Base-by-base conservation (phyloP, 1,140 invertebrate genomes). In the Gonatopus flavifemur region DNA sequence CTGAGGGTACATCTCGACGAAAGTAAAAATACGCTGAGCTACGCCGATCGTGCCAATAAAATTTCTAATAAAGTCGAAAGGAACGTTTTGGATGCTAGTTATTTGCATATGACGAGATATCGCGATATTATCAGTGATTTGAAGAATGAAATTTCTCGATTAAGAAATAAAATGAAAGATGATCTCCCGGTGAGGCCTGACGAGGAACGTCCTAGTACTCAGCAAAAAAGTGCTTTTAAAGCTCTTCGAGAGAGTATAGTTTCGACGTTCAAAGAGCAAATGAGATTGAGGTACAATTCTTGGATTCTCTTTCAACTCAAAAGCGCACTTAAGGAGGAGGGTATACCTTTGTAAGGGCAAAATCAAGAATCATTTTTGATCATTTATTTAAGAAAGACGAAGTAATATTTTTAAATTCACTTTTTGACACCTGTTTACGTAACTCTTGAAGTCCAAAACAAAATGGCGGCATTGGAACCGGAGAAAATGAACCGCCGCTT, bases 31-130 rank as follows among this genome's bases (percentile, higher is more conserved):
- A 98, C 96, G 0, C 74, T 98, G 3, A 86, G 93, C 33, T 98
- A 98, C 75, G 95, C 95, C 4, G 90, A 94, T 66, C 82, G 94
- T 49, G 95, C 96, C 1, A 92, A 92, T 62, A 88, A 92, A 55
- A 97, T 98, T 52, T 89, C 87, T 1, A 89, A 84, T 52, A 85
- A 84, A 70, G 86, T 91, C 2, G 85, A 89, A 66, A 78, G 86
- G 33, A 93, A 92, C 66, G 82, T 91, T 21, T 77, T 90, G 28
- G 87, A 92, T 69, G 89, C 92, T 5, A 85, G 87, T 2, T 90
- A 90, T 69, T 13, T 54, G 10, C 90, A 92, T 55, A 85, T 93
- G 9, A 86, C 87, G 0, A 86, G 93, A 67, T 94, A 94, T 65
- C 83, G 88, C 16, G 84, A 83, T 31, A 86, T 93, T 41, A 91